Evolutionary conservation across 2,113 vertebrate genomes (phyloP).

Genomic region (Oreotrochilus melanogaster): DNA sequence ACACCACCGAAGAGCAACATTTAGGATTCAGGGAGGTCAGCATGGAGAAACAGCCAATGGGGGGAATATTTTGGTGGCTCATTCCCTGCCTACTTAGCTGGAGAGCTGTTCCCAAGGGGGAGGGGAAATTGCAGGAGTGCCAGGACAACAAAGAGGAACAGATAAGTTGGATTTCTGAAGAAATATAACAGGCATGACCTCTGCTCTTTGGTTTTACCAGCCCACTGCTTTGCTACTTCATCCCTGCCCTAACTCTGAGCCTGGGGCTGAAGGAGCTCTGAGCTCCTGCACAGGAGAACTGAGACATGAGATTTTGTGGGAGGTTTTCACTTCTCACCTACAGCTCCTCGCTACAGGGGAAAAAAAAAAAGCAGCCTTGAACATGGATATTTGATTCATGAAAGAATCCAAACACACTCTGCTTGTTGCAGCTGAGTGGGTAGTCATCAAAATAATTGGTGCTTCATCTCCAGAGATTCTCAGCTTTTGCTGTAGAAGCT

Average conservation of each 20-base stretch:
- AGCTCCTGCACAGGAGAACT: neutral
- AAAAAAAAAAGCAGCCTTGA: neutral
- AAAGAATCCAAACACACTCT: neutral
- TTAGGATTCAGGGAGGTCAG: neutral
- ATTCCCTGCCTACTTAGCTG: neutral
- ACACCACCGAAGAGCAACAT: neutral
- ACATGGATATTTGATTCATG: neutral
- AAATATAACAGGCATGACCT: neutral
- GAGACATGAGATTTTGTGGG: neutral
- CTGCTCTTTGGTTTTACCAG: neutral
- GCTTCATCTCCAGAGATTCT: neutral
- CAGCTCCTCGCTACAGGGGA: neutral
- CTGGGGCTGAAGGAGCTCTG: neutral
- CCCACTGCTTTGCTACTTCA: neutral
- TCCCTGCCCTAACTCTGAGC: neutral
- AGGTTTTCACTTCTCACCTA: neutral
- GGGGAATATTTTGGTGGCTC: neutral
- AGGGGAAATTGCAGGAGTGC: neutral
- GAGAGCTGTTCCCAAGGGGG: neutral
- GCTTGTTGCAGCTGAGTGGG: neutral
- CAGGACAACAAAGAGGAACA: neutral
- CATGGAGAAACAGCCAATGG: neutral
- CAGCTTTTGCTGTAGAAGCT: neutral
- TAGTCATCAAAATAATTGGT: neutral
- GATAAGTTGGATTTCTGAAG: neutral